Base-by-base conservation (phyloP, 2,888 invertebrate species). In the Thymelicus acteon region DNA sequence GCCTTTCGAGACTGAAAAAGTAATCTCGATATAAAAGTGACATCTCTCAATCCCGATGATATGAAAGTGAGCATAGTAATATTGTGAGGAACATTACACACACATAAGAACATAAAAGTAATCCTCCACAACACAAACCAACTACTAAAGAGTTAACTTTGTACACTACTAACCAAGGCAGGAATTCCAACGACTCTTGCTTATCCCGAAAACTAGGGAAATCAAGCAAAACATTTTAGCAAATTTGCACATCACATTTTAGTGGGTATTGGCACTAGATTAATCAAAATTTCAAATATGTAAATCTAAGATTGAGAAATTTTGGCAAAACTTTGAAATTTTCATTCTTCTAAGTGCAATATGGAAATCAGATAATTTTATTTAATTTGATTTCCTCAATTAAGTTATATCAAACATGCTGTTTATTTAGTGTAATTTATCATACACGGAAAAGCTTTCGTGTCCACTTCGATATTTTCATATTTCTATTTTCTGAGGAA, bases 161-260 rank as follows among this genome's bases (percentile, higher is more conserved):
- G 82, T 88, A 86, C 84, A 85, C 95, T 96, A 96, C 96, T 96
- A 96, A 96, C 96, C 96, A 96, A 95, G 96, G 96, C 91, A 96
- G 95, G 95, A 95, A 96, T 93, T 96, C 96, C 95, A 96, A 95
- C 89, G 95, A 94, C 90, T 96, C 96, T 94, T 95, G 95, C 94
- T 96, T 96, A 95, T 96, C 96, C 96, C 96, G 95, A 95, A 95
- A 96, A 96, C 96, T 96, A 95, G 94, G 91, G 91, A 94, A 92
- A 92, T 83, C 87, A 92, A 91, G 91, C 89, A 89, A 70, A 82
- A 82, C 81, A 80, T 78, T 88, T 89, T 90, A 91, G 87, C 84
- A 75, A 54, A 40, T 60, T 73, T 58, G 72, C 64, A 68, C 67
- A 61, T 31, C 39, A 61, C 48, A 67, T 67, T 49, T 62, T 72